Evolutionary conservation across 2,797 vertebrate species (phyloP).

Genomic region (Hippocampus kuda): DNA sequence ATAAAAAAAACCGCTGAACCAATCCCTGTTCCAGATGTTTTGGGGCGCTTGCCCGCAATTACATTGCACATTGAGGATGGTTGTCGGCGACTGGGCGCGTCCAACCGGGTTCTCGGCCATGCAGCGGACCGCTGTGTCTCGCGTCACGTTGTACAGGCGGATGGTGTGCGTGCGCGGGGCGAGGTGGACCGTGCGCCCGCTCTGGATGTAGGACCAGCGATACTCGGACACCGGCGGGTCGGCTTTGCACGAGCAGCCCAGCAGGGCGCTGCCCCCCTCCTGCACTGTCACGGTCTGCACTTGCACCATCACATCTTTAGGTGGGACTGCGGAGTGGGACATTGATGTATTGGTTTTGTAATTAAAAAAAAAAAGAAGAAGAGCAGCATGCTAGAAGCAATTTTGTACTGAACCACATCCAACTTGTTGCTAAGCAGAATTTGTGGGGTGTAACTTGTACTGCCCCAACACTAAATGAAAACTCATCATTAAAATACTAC

Average conservation of each 20-base stretch:
- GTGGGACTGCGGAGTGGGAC: conserved; percentile 51
- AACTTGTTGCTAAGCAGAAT: background rate
- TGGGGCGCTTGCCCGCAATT: conserved; percentile 17
- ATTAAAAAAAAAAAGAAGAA: background rate
- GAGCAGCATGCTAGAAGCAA: background rate
- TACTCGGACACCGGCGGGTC: conserved; percentile 65
- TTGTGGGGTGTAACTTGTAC: background rate
- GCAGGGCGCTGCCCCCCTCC: conserved; percentile 60
- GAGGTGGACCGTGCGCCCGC: conserved; percentile 36
- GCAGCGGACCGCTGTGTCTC: conserved; percentile 61
- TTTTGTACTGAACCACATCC: background rate
- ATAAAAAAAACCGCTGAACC: too few species aligned
- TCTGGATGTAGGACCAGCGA: conserved; percentile 63
- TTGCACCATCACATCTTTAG: conserved; percentile 62
- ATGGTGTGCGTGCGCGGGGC: conserved; percentile 36
- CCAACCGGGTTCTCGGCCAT: conserved; percentile 62
- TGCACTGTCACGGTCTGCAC: conserved; percentile 51
- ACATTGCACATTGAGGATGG: conserved; percentile 63
- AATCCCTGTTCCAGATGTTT: too few species aligned
- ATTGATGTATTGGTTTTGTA: background rate
- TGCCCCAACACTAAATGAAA: background rate
- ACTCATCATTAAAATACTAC: background rate
- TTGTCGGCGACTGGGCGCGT: conserved; percentile 54
- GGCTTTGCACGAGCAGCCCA: conserved; percentile 68
- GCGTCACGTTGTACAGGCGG: conserved; percentile 59